Evolutionary conservation across 2,797 vertebrate species (phyloP).

Genomic region (Anniella stebbinsi): DNA sequence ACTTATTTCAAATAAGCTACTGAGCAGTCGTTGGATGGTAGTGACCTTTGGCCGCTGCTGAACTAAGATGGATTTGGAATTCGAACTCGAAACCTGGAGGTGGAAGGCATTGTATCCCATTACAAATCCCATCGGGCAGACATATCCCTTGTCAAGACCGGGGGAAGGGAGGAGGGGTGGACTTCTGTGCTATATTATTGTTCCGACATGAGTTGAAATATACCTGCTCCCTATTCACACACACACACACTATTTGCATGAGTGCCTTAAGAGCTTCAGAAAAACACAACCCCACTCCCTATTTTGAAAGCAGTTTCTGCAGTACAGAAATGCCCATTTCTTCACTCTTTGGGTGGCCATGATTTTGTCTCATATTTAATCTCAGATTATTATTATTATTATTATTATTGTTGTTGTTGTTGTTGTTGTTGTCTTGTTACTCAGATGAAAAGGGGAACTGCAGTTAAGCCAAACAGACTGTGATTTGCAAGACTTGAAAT

Average conservation of each 20-base stretch:
- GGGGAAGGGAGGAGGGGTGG: conserved; percentile 42
- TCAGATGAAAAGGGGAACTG: neutral
- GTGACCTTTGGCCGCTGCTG: conserved; percentile 69
- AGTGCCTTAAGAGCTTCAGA: neutral
- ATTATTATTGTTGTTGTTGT: too few species aligned
- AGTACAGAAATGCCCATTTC: neutral
- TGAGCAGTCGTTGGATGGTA: conserved; percentile 50
- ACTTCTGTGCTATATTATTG: conserved; percentile 61
- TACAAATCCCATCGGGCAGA: conserved; percentile 69
- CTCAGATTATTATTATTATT: neutral
- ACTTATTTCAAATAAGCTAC: conserved; percentile 49
- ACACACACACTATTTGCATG: neutral
- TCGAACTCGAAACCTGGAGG: conserved; percentile 71
- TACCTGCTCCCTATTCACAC: neutral
- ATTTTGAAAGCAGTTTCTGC: neutral
- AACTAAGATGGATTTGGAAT: conserved; percentile 73
- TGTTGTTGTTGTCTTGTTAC: neutral
- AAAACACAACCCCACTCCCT: neutral
- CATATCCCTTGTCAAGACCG: conserved; percentile 60
- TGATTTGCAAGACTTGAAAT: neutral
- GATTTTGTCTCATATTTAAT: neutral
- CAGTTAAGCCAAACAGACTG: neutral
- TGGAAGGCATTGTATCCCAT: conserved; percentile 72
- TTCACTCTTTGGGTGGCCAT: neutral
- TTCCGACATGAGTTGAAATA: conserved; percentile 32